Evolutionary conservation across 2,797 vertebrate genomes (phyloP), one percentile per base, ranked within the genome.

Genomic region (Chelonia mydas): DNA sequence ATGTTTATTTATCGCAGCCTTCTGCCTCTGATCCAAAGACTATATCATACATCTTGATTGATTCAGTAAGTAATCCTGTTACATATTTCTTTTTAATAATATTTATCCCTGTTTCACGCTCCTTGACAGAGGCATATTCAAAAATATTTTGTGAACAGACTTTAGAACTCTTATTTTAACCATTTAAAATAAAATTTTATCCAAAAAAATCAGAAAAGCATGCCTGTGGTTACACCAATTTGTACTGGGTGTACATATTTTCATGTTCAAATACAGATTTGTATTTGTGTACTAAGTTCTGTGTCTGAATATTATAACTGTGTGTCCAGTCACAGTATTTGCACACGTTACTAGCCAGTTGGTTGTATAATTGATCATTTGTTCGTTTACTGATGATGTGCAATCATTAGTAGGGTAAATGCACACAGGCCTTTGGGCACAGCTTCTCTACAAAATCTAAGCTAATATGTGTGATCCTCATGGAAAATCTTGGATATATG

Each of bases 61-160:
- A 99, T 97, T 99, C 99, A 81, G 99, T 99, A 98, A 99, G 98
- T 98, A 94, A 59, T 49, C 74, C 54, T 90, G 45, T 86, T 83
- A 55, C 7, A 25, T 25, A 49, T n/a, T 91, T 68, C 28, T 55
- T 95, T 90, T 50, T 79, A 21, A 11, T 7, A 94, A 31, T 87
- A 45, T 87, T 94, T 96, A 78, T 74, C 87, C 47, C 7, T 47
- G 10, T 49, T 41, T 81, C 17, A 3, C 28, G 15, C 84, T 54
- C 83, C 89, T 94, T 79, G 15, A 78, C 11, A 72, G 6, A 74
- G 25, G 80, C 54, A 72, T 89, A 86, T 11, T 90, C 4, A 45
- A 91, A 91, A 95, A 37, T 81, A 82, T 55, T 87, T 96, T 11
- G 11, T 0, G 81, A 91, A 57, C 74, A 0, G 47, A 59, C 65